phyloP scores from a whole-genome alignment of 2,888 invertebrate species.

The Apodemia hepburni region DNA sequence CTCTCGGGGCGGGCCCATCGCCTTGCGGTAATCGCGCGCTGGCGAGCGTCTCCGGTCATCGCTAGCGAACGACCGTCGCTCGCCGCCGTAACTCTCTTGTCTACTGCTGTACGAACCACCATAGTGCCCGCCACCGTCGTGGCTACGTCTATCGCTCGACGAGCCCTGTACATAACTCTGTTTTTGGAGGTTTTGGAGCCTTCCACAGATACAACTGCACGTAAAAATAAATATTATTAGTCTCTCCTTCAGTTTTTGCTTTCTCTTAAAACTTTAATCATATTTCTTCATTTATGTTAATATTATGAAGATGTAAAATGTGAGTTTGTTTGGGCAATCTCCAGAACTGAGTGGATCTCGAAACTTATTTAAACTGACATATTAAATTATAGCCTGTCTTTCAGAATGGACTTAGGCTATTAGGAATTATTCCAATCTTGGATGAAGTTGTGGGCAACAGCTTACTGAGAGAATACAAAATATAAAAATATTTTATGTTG shows the following conservation, averaged over 20 bases:
- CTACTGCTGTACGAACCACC: constrained; percentile 76
- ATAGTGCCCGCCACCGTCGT: constrained; percentile 78
- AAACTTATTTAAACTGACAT: constrained; percentile 4
- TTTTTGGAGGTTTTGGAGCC: constrained; percentile 47
- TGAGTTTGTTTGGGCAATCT: constrained; percentile 1
- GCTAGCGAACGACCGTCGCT: constrained; percentile 71
- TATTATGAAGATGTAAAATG: constrained; percentile 2
- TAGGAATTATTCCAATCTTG: constrained; percentile 4
- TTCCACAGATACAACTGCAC: constrained; percentile 40
- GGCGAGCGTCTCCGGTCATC: constrained; percentile 79
- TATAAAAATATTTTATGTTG: not conserved
- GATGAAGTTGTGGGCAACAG: constrained; percentile 1
- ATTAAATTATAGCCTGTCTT: constrained; percentile 5
- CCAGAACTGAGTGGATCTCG: not conserved
- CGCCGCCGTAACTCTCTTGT: constrained; percentile 77
- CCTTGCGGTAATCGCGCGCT: constrained; percentile 71
- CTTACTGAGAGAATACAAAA: not conserved
- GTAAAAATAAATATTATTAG: constrained; percentile 13
- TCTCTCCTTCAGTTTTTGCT: constrained; percentile 16
- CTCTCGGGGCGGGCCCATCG: constrained; percentile 73
- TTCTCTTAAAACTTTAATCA: not conserved
- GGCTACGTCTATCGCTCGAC: constrained; percentile 77
- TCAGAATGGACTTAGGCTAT: constrained; percentile 1
- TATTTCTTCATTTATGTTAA: constrained; percentile 7
- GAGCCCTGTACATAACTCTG: constrained; percentile 77